Evolutionary conservation across 2,113 vertebrate genomes (phyloP).

Genomic region (Corapipo altera): DNA sequence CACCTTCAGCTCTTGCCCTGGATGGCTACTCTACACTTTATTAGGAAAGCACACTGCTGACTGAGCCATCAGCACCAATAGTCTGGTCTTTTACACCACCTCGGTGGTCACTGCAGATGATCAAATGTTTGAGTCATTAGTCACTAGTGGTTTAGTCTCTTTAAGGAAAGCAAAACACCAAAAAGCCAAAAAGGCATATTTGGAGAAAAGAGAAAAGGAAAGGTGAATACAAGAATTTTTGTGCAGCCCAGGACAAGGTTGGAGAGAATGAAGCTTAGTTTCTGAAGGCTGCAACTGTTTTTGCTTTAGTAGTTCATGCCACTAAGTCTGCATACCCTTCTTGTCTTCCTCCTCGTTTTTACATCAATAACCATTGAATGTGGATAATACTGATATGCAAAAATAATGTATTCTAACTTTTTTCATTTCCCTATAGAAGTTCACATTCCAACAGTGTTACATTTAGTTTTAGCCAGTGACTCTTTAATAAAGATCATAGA

Average conservation of each 20-base stretch:
- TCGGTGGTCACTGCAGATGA: background rate
- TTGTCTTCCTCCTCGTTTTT: background rate
- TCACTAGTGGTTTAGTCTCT: background rate
- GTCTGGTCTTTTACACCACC: background rate
- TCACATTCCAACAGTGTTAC: background rate
- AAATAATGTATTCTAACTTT: background rate
- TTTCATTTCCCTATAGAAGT: background rate
- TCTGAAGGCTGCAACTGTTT: background rate
- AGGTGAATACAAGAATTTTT: background rate
- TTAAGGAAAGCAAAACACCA: background rate
- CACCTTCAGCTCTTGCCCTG: background rate
- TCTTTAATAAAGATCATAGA: background rate
- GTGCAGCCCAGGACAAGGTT: background rate
- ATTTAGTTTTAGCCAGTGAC: background rate
- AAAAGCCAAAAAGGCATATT: background rate
- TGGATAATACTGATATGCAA: background rate
- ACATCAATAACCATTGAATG: background rate
- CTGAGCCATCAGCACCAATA: background rate
- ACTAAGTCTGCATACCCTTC: background rate
- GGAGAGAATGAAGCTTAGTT: background rate
- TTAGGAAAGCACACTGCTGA: background rate
- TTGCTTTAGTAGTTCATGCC: background rate
- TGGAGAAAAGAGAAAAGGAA: background rate
- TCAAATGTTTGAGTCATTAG: background rate
- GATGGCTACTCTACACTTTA: background rate